Evolutionary conservation across 2,888 invertebrate genomes (phyloP).

Genomic region (Ferrisia virgata): DNA sequence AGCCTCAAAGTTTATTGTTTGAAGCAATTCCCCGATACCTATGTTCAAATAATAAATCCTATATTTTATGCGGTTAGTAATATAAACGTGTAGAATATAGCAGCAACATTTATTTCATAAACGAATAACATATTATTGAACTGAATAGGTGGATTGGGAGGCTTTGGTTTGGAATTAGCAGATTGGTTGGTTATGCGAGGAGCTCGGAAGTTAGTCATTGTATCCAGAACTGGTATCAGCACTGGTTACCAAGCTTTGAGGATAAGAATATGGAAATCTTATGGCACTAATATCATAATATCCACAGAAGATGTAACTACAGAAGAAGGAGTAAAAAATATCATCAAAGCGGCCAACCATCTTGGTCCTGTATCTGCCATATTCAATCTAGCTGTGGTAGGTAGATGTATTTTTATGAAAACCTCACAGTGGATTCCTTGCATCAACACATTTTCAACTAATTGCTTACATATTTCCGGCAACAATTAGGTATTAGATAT

Average conservation of each 20-base stretch:
- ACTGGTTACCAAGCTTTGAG: slow-evolving; percentile 60
- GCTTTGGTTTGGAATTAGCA: slow-evolving; percentile 63
- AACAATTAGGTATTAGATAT: too few species aligned
- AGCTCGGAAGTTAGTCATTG: slow-evolving; percentile 58
- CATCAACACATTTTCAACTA: slow-evolving; percentile 38
- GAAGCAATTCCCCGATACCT: too few species aligned
- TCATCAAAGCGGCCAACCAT: slow-evolving; percentile 63
- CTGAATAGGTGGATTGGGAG: slow-evolving; percentile 60
- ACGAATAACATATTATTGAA: too few species aligned
- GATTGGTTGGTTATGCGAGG: slow-evolving; percentile 60
- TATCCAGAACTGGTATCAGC: slow-evolving; percentile 58
- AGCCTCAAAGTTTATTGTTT: too few species aligned
- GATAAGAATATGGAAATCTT: slow-evolving; percentile 63
- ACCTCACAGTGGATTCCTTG: too few species aligned
- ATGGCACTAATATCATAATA: slow-evolving; percentile 72
- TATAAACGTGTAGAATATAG: too few species aligned
- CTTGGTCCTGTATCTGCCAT: slow-evolving; percentile 75
- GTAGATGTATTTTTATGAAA: too few species aligned
- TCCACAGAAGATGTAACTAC: slow-evolving; percentile 56
- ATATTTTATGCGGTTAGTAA: too few species aligned
- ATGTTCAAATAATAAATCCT: too few species aligned
- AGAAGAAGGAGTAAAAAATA: neutral
- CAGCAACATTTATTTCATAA: too few species aligned
- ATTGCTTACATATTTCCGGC: too few species aligned
- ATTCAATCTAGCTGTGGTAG: slow-evolving; percentile 81